A percentile compares a stretch with the other conserved stretches of the same genome.
Conservation (phyloP, 1,140 invertebrate species). For the Panagrolaimus sp. region DNA sequence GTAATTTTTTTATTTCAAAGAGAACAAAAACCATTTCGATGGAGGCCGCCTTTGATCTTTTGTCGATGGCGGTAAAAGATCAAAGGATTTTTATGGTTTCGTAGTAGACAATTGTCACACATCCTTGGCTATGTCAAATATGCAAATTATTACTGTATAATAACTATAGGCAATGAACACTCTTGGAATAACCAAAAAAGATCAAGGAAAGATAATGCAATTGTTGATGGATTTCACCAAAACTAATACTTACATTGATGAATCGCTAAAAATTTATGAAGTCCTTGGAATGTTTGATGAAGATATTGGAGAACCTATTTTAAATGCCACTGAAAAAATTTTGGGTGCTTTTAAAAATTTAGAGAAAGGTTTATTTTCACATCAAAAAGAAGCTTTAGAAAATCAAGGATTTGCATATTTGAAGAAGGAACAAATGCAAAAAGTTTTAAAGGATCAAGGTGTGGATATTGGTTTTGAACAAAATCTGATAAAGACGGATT, state of each 20-base stretch:
- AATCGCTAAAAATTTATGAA: neutral
- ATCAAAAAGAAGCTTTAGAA: neutral
- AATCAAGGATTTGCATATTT: neutral
- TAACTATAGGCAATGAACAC: neutral
- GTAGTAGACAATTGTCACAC: too few relatives aligned
- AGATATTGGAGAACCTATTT: neutral
- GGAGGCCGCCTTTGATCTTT: too few relatives aligned
- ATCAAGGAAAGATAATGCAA: neutral
- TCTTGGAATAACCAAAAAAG: neutral
- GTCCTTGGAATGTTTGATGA: slow-evolving; percentile 12
- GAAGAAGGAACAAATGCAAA: neutral
- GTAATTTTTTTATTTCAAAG: too few relatives aligned
- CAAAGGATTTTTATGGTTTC: too few relatives aligned
- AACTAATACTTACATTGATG: slow-evolving; percentile 1
- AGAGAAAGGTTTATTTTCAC: neutral
- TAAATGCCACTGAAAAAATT: neutral
- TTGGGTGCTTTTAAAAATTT: neutral
- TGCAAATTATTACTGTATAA: neutral
- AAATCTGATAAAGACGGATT: too few relatives aligned
- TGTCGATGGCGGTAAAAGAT: too few relatives aligned
- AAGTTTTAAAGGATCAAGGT: neutral
- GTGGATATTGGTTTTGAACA: too few relatives aligned
- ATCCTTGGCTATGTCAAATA: too few relatives aligned
- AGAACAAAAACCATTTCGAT: too few relatives aligned
- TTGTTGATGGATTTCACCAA: slow-evolving; percentile 1